A percentile compares a stretch with the other conserved stretches of the same genome.
Evolutionary conservation across 2,888 invertebrate species (phyloP).

Genomic region (Lycia hirtaria): DNA sequence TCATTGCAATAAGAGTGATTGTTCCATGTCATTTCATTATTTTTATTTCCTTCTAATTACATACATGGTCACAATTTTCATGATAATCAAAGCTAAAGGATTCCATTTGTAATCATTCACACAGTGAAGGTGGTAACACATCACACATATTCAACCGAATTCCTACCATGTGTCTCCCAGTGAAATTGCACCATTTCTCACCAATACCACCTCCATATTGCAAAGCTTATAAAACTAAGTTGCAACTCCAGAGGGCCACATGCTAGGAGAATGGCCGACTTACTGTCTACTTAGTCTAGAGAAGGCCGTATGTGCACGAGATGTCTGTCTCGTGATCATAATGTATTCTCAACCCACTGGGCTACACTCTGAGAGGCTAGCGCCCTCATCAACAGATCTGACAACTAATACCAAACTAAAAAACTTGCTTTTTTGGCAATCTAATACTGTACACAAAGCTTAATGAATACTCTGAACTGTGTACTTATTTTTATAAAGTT

Average conservation of each 20-base stretch:
- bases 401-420: conserved; percentile 28
- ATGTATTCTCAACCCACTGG: conserved; percentile 69
- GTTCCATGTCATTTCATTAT: too few relatives aligned
- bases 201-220: conserved; percentile 6
- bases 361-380: conserved; percentile 69
- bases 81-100: background rate
- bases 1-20: too few relatives aligned
- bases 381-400: conserved; percentile 44
- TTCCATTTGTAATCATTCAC: conserved; percentile 12
- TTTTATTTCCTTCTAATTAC: too few relatives aligned
- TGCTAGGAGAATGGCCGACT: conserved; percentile 60
- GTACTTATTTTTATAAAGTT: too few relatives aligned
- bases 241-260: conserved; percentile 72
- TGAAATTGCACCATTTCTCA: conserved; percentile 64
- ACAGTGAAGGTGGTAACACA: conserved; percentile 63
- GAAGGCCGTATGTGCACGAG: conserved; percentile 76
- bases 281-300: conserved; percentile 74
- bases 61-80: too few relatives aligned
- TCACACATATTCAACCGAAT: conserved; percentile 64
- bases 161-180: conserved; percentile 68
- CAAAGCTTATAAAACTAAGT: conserved; percentile 39
- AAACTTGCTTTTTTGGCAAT: background rate
- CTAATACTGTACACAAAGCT: background rate
- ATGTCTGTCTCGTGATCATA: conserved; percentile 66
- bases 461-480: background rate